Percentiles rank a stretch among this genome's conserved stretches.
These are phyloP conservation scores for Penaeus monodon DNA, from an alignment of 2,888 invertebrate genomes.

Conservation along the genomic window DNA sequence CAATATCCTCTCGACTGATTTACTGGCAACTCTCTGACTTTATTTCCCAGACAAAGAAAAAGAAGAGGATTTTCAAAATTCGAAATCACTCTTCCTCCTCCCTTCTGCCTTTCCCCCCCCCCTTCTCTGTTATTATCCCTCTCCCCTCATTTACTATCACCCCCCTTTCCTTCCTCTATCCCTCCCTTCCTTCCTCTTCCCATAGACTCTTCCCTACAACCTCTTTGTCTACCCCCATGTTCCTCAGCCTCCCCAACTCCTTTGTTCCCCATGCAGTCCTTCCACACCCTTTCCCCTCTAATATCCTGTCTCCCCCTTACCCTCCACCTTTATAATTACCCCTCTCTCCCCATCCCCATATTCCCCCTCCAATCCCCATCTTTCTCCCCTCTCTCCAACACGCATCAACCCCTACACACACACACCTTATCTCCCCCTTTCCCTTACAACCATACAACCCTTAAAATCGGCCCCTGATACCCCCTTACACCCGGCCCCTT, in stretches of 20 bases:
- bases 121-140: too few relatives aligned
- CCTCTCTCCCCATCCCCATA: neutral
- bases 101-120: too few relatives aligned
- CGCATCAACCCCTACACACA: neutral
- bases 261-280: neutral
- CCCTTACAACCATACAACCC: neutral
- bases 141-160: too few relatives aligned
- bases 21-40: too few relatives aligned
- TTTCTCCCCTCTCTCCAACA: neutral
- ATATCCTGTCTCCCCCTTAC: neutral
- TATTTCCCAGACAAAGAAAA: too few relatives aligned
- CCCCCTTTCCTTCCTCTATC: too few relatives aligned
- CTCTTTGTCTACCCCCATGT: neutral
- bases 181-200: too few relatives aligned
- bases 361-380: neutral
- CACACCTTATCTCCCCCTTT: neutral
- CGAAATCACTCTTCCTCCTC: too few relatives aligned
- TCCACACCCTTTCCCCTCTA: neutral
- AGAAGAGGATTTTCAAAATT: too few relatives aligned
- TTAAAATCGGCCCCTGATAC: neutral
- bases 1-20: too few relatives aligned
- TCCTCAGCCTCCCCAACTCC: slow-evolving; percentile 5
- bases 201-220: too few relatives aligned
- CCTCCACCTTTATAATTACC: neutral
- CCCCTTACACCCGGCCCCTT: neutral